phyloP scores from a whole-genome alignment of 2,113 vertebrate species.

The Calyptommatus sinebrachiatus region DNA sequence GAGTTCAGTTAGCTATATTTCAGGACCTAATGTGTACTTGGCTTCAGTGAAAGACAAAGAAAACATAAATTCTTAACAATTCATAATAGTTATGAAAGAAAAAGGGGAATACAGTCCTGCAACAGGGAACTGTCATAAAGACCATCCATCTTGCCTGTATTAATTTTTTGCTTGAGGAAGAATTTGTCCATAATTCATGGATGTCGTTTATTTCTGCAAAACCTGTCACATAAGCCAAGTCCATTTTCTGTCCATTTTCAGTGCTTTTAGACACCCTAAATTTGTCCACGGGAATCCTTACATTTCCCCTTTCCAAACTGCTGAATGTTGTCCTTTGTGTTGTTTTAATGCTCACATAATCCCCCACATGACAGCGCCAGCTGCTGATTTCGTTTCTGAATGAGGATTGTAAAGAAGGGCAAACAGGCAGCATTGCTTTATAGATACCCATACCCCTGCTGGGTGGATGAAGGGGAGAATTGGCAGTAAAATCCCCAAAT shows the following conservation, averaged over 20 bases:
- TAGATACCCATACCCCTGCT: neutral
- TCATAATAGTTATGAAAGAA: neutral
- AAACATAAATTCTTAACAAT: neutral
- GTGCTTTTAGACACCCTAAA: slow-evolving; percentile 24
- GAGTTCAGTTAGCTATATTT: neutral
- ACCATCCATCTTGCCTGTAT: neutral
- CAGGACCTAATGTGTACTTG: neutral
- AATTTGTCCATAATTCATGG: neutral
- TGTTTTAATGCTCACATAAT: neutral
- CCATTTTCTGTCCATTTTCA: neutral
- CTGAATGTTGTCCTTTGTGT: neutral
- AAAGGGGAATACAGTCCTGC: neutral
- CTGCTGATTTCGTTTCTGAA: neutral
- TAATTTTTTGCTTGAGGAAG: neutral
- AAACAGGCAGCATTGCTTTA: neutral
- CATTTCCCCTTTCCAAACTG: neutral
- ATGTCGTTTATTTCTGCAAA: slow-evolving; percentile 37
- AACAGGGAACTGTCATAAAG: neutral
- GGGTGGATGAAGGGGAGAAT: slow-evolving; percentile 7
- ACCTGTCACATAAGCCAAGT: slow-evolving; percentile 11
- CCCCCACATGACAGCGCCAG: neutral
- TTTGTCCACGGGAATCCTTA: neutral
- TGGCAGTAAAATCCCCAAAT: slow-evolving; percentile 9
- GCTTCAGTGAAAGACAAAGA: neutral
- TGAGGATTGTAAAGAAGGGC: slow-evolving; percentile 1